Conservation (phyloP, 2,797 vertebrate genomes). For the Botia almorhae region DNA sequence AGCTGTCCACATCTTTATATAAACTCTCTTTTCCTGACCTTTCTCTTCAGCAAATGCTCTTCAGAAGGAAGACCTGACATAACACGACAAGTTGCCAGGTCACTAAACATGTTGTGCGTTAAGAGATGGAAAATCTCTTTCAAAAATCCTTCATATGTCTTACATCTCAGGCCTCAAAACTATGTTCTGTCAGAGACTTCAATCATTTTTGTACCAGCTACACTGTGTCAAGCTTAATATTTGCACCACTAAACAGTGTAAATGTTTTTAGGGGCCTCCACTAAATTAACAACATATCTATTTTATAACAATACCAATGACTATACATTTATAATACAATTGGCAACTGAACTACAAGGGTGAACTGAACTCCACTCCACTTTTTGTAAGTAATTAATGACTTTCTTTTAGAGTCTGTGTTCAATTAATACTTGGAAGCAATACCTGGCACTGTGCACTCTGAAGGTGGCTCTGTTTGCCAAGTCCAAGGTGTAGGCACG, state of each 20-base stretch:
- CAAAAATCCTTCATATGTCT: constrained; percentile 53
- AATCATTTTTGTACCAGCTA: background rate
- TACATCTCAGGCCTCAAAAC: background rate
- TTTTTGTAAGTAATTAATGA: constrained; percentile 34
- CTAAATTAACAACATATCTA: background rate
- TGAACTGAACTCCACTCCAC: background rate
- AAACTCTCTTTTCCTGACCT: constrained; percentile 83
- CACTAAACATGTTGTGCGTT: constrained; percentile 76
- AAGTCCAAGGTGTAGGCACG: constrained; percentile 56
- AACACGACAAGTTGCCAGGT: constrained; percentile 82
- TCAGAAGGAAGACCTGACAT: constrained; percentile 80
- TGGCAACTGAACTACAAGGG: background rate
- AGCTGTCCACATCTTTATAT: constrained; percentile 80
- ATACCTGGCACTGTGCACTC: constrained; percentile 34
- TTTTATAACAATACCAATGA: background rate
- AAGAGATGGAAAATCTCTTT: constrained; percentile 50
- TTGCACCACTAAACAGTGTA: background rate
- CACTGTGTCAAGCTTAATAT: background rate
- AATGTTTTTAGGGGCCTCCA: background rate
- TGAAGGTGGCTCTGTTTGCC: constrained; percentile 55
- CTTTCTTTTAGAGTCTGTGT: constrained; percentile 49
- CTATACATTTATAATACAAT: background rate
- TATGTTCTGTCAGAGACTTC: background rate
- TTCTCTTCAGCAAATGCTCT: constrained; percentile 79
- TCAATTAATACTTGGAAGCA: constrained; percentile 53